Conservation (phyloP, 1,140 invertebrate genomes). For the Campoletis sonorensis region DNA sequence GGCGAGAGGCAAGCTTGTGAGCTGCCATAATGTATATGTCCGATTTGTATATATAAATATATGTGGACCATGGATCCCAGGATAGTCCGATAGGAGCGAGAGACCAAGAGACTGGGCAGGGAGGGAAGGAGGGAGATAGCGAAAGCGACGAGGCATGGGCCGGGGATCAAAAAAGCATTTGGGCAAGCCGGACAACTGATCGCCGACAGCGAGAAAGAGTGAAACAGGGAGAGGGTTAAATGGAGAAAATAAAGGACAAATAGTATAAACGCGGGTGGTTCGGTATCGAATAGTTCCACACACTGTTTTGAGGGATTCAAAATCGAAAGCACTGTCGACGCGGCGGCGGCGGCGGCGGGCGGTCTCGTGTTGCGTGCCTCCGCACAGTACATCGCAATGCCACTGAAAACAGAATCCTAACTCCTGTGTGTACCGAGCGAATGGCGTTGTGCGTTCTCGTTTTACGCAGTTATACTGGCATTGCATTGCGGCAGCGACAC, state of each 20-base stretch:
- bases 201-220: slow-evolving; percentile 10
- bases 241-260: background rate
- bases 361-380: slow-evolving; percentile 42
- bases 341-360: too few relatives aligned
- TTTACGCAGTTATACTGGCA: slow-evolving; percentile 41
- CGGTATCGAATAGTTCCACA: slow-evolving; percentile 46
- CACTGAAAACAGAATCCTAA: slow-evolving; percentile 30
- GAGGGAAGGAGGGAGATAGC: background rate
- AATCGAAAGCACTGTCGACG: slow-evolving; percentile 68
- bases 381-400: background rate
- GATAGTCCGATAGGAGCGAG: background rate
- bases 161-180: slow-evolving; percentile 75
- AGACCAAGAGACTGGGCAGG: background rate
- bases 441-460: slow-evolving; percentile 21
- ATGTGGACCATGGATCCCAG: background rate
- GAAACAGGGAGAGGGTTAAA: background rate
- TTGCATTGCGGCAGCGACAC: slow-evolving; percentile 19
- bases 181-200: slow-evolving; percentile 62
- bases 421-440: background rate
- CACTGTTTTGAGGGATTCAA: slow-evolving; percentile 63
- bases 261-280: slow-evolving; percentile 41
- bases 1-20: slow-evolving; percentile 49
- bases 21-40: slow-evolving; percentile 42
- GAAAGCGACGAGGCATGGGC: slow-evolving; percentile 7
- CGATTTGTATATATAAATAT: slow-evolving; percentile 15